These are phyloP conservation scores for Mimumesa dahlbomi DNA, from an alignment of 2,888 invertebrate species.

Conservation along the genomic window DNA sequence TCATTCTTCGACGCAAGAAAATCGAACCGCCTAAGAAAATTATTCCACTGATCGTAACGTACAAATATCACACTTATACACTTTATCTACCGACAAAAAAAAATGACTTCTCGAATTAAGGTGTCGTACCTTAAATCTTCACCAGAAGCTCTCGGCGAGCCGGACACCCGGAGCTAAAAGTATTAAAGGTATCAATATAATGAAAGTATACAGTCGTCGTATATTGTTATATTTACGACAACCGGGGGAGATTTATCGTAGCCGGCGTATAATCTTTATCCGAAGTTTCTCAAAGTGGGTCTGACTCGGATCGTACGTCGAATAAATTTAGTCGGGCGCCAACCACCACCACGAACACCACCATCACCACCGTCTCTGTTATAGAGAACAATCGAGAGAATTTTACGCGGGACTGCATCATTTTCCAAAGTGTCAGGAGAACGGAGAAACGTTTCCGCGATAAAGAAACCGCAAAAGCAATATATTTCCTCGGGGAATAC, in stretches of 20 bases:
- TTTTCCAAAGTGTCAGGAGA: conserved; percentile 34
- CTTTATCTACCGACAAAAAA: too few relatives aligned
- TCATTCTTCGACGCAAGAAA: too few relatives aligned
- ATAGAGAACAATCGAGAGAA: conserved; percentile 29
- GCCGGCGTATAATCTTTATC: not conserved
- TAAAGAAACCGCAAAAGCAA: conserved; percentile 49
- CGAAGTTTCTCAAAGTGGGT: not conserved
- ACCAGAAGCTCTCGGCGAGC: too few relatives aligned
- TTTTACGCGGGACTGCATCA: conserved; percentile 37
- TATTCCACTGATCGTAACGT: too few relatives aligned
- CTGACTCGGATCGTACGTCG: not conserved
- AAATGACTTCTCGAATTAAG: too few relatives aligned
- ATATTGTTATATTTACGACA: not conserved
- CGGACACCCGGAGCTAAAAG: too few relatives aligned
- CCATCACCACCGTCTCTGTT: too few relatives aligned
- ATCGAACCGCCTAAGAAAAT: too few relatives aligned
- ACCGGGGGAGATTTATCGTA: not conserved
- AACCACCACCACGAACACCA: too few relatives aligned
- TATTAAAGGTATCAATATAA: not conserved
- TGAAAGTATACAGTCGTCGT: not conserved
- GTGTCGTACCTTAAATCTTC: too few relatives aligned
- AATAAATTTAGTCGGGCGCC: conserved; percentile 3
- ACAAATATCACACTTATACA: too few relatives aligned
- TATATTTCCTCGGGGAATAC: conserved; percentile 53
- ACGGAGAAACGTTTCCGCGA: conserved; percentile 41